phyloP scores from a whole-genome alignment of 1,140 invertebrate genomes.

The Anagrus nilaparvatae region DNA sequence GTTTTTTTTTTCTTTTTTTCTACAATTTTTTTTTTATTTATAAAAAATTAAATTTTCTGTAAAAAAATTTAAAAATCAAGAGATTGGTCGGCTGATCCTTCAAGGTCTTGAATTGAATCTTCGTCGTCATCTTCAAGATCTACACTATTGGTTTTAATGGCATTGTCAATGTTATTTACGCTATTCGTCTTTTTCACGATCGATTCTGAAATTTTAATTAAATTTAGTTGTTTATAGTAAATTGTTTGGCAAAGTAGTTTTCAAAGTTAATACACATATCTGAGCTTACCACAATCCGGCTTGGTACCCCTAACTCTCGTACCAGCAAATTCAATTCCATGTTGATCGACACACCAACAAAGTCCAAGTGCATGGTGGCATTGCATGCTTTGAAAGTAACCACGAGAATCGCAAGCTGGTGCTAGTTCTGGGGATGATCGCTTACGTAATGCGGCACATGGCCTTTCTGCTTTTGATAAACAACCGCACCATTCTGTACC shows the following conservation, averaged over 20 bases:
- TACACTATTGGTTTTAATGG: slow-evolving; percentile 40
- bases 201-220: slow-evolving; percentile 37
- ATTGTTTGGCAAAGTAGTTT: slow-evolving; percentile 11
- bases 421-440: slow-evolving; percentile 59
- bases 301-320: slow-evolving; percentile 67
- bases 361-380: slow-evolving; percentile 73
- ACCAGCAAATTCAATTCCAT: slow-evolving; percentile 78
- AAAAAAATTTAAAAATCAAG: slow-evolving; percentile 56
- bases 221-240: slow-evolving; percentile 23
- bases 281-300: slow-evolving; percentile 73
- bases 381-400: slow-evolving; percentile 77
- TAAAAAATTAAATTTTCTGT: slow-evolving; percentile 4
- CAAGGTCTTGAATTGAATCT: slow-evolving; percentile 56
- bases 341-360: slow-evolving; percentile 90
- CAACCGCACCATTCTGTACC: slow-evolving; percentile 86
- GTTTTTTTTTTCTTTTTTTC: slow-evolving; percentile 18
- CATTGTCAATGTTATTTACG: too few species aligned
- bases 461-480: slow-evolving; percentile 77
- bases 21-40: slow-evolving; percentile 12
- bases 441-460: slow-evolving; percentile 69
- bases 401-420: slow-evolving; percentile 75
- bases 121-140: slow-evolving; percentile 52
- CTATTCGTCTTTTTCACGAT: slow-evolving; percentile 47
- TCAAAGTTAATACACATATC: background rate
- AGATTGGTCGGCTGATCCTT: slow-evolving; percentile 68